Conservation (phyloP, 2,113 vertebrate species). For the Zapus hudsonius region DNA sequence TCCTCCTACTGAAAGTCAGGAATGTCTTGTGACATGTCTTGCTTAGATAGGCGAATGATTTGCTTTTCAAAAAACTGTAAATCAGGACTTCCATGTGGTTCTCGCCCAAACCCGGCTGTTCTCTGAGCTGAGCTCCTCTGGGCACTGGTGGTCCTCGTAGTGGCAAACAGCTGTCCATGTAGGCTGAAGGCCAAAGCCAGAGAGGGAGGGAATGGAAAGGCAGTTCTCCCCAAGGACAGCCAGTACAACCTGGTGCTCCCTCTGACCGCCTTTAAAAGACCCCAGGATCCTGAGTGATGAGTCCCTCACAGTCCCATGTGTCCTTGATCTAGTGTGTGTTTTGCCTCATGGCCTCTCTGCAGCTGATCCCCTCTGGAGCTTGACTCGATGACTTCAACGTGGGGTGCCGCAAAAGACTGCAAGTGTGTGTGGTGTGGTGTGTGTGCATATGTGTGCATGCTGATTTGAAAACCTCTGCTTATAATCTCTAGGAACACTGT, state of each 20-base stretch:
- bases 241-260: background rate
- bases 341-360: fast-evolving
- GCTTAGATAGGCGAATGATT: conserved; percentile 62
- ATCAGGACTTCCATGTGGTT: conserved; percentile 24
- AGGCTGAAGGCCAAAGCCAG: background rate
- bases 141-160: background rate
- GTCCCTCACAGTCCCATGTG: fast-evolving
- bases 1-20: conserved; percentile 70
- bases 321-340: background rate
- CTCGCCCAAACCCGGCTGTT: background rate
- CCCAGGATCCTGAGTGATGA: background rate
- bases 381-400: fast-evolving
- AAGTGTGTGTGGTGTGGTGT: too few relatives aligned
- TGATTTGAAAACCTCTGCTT: background rate
- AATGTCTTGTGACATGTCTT: conserved; percentile 68
- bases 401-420: too few relatives aligned
- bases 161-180: background rate
- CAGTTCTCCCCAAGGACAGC: background rate
- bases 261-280: background rate
- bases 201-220: background rate
- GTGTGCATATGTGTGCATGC: fast-evolving
- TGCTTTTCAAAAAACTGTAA: conserved; percentile 66
- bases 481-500: background rate
- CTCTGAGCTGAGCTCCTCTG: background rate
- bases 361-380: background rate